A percentile compares a stretch with the other conserved stretches of the same genome.
These are phyloP conservation scores for Prionace glauca DNA, from an alignment of 2,797 vertebrate species.

Conservation along the genomic window DNA sequence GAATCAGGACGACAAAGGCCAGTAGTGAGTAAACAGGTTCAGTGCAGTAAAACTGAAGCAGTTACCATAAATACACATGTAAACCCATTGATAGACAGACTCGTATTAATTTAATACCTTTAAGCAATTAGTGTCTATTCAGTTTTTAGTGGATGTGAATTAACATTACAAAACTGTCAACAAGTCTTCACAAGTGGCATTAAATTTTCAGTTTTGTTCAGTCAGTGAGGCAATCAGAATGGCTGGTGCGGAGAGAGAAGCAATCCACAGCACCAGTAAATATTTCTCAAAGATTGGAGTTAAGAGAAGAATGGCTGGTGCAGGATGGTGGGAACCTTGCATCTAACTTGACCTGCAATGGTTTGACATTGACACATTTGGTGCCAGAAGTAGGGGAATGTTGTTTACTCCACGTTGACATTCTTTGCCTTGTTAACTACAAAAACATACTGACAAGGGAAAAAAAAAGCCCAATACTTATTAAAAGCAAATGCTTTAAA, in stretches of 20 bases:
- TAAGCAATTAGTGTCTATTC: background rate
- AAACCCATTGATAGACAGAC: background rate
- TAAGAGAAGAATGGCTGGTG: background rate
- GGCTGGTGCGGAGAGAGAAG: background rate
- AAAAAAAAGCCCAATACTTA: background rate
- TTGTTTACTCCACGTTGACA: background rate
- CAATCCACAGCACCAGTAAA: too few relatives aligned
- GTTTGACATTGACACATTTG: background rate
- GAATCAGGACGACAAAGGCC: background rate
- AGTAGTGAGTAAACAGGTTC: background rate
- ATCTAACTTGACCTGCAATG: background rate
- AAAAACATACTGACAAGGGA: background rate
- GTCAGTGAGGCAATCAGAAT: background rate
- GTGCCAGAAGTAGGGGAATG: background rate
- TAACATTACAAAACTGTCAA: background rate
- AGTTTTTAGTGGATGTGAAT: background rate
- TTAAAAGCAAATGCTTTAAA: conserved; percentile 13
- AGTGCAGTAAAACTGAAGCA: background rate
- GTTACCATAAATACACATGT: background rate
- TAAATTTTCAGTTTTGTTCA: background rate
- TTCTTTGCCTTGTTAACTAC: background rate
- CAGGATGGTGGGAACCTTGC: background rate
- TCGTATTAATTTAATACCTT: background rate
- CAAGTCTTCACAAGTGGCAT: background rate
- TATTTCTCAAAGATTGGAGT: background rate